These are phyloP conservation scores for Drosophila koepferae DNA, from an alignment of 2,888 invertebrate genomes.

Conservation along the genomic window DNA sequence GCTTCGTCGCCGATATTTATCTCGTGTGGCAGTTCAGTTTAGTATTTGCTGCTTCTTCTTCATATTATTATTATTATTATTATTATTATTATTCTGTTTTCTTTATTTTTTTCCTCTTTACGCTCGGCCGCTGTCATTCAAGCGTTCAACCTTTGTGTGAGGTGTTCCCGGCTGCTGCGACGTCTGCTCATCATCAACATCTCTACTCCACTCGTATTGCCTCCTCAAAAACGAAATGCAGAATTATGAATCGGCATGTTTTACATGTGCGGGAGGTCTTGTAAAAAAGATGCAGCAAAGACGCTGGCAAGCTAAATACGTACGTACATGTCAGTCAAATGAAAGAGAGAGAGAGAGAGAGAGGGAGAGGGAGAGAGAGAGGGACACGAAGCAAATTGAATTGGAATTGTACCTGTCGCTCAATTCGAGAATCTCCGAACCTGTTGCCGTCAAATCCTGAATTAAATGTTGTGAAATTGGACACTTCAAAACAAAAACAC, in stretches of 20 bases:
- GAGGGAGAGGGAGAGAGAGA: conserved; percentile 11
- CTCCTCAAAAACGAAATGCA: conserved; percentile 68
- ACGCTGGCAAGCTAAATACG: conserved; percentile 2
- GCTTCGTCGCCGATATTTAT: conserved; percentile 52
- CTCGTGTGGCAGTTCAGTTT: conserved; percentile 56
- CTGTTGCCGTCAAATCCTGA: conserved; percentile 72
- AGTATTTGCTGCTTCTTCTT: conserved; percentile 28
- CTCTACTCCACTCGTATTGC: conserved; percentile 51
- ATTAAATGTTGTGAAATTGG: conserved; percentile 82
- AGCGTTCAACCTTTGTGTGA: conserved; percentile 63
- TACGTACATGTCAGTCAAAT: conserved; percentile 8
- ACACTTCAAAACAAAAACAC: conserved; percentile 74
- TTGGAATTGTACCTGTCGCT: conserved; percentile 69
- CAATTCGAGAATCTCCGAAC: conserved; percentile 52
- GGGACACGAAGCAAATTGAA: conserved; percentile 16
- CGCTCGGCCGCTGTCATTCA: conserved; percentile 62
- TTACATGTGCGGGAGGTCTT: conserved; percentile 83
- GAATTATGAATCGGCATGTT: conserved; percentile 83
- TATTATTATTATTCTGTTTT: neutral
- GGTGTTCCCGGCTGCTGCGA: conserved; percentile 37
- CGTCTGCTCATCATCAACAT: conserved; percentile 46
- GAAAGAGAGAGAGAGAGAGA: conserved; percentile 9
- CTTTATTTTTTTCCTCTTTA: neutral
- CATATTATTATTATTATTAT: conserved; percentile 27
- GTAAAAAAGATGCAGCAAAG: conserved; percentile 35